A percentile compares a stretch with the other conserved stretches of the same genome.
These are phyloP conservation scores for Ferrisia virgata DNA, from an alignment of 2,888 invertebrate species.

Conservation along the genomic window DNA sequence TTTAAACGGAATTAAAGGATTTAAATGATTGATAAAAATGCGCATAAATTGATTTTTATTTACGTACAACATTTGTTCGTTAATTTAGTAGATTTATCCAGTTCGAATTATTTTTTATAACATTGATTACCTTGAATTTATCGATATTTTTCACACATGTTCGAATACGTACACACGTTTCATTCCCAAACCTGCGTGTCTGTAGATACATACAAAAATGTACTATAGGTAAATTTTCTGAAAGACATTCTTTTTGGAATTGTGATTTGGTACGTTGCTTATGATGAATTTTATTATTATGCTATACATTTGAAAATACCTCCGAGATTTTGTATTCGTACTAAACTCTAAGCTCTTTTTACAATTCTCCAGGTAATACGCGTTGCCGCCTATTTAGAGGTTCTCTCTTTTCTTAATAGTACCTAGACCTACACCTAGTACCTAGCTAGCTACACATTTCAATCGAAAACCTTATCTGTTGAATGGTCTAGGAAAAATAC, in stretches of 20 bases:
- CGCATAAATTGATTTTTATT: neutral
- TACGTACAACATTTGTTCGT: neutral
- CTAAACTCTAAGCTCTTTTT: constrained; percentile 5
- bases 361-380: neutral
- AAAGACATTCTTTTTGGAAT: neutral
- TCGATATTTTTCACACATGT: neutral
- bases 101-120: neutral
- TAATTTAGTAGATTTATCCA: neutral
- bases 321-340: neutral
- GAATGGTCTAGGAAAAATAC: neutral
- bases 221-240: neutral
- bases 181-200: neutral
- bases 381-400: neutral
- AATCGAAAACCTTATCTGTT: neutral
- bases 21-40: neutral
- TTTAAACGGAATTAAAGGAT: neutral
- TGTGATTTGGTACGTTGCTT: neutral
- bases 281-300: neutral
- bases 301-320: neutral
- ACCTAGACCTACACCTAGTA: neutral
- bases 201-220: too few relatives aligned
- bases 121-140: neutral
- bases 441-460: neutral
- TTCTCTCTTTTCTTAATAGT: neutral
- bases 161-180: neutral